These are phyloP conservation scores for Epinephelus fuscoguttatus DNA, from an alignment of 2,113 vertebrate species.

Conservation along the genomic window DNA sequence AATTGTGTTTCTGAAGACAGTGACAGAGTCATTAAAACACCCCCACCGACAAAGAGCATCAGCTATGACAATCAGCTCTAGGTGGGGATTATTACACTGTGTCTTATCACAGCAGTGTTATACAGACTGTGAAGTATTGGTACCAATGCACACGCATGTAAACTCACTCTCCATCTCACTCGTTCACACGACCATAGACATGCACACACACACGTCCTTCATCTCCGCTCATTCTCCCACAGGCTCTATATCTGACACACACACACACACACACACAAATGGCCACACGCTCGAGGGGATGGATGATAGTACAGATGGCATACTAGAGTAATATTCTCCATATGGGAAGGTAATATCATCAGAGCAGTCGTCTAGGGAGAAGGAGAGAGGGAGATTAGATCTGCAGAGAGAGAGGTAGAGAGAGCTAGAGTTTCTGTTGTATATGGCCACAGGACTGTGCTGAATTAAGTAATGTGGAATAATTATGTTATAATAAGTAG, in stretches of 20 bases:
- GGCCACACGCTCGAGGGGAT: constrained; percentile 68
- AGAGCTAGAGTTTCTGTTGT: constrained; percentile 20
- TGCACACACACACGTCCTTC: constrained; percentile 28
- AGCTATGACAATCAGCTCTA: constrained; percentile 36
- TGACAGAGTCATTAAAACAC: constrained; percentile 27
- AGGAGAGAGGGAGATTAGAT: constrained; percentile 58
- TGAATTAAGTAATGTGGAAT: constrained; percentile 18
- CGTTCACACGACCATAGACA: constrained; percentile 41
- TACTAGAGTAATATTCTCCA: constrained; percentile 78
- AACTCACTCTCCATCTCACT: constrained; percentile 36
- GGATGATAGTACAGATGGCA: constrained; percentile 80
- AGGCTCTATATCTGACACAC: constrained; percentile 24
- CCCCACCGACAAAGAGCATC: constrained; percentile 27
- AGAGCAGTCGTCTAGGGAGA: constrained; percentile 69
- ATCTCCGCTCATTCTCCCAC: constrained; percentile 58
- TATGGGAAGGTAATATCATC: constrained; percentile 80
- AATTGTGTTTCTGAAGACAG: constrained; percentile 21
- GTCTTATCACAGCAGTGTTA: constrained; percentile 21
- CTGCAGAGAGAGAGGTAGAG: constrained; percentile 28
- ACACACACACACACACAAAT: constrained; percentile 34
- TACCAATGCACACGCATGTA: constrained; percentile 39
- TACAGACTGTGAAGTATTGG: constrained; percentile 44
- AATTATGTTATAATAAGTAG: not conserved
- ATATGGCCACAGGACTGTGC: constrained; percentile 33
- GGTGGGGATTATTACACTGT: constrained; percentile 33